Base-by-base conservation (phyloP, 1,140 invertebrate genomes). In the Chymomyza costata region DNA sequence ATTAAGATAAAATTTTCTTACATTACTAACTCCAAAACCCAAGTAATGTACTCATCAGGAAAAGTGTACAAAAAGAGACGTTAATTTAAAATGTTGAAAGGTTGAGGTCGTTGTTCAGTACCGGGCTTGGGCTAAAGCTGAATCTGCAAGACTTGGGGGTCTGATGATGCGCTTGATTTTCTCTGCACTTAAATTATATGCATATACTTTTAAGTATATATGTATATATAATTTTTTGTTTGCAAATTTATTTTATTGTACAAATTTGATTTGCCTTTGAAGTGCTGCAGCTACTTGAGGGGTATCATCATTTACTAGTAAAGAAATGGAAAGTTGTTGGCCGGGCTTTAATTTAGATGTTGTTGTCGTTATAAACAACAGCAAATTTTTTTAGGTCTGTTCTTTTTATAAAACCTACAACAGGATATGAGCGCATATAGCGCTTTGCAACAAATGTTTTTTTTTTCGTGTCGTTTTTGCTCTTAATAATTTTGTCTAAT, bases 171-270 rank as follows among this genome's bases (percentile, higher is more conserved):
- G 55, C 40, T 46, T 61, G 62, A 61, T 65, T 65, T 65, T 65
- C 62, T 56, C 58, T 51, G 52, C 47, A 52, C 38, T 58, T 62
- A 62, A 65, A 65, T 62, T 52, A 56, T 55, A 51, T 57, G 25
- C 25, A 6, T 5, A 6, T 28, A 28, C 25, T 34, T 6, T 32
- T 35, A 6, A 46, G 16, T 32, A 41, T 35, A 28, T 38, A n/a
- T 54, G 30, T 25, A 8, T 38, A 50, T 43, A 28, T 37, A 28
- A 19, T 40, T 54, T 19, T 11, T 6, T 37, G 15, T 28, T 13
- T 21, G 49, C 11, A 34, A n/a, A 34, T 34, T 10, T n/a, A 6
- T 5, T 25, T 25, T 25, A 8, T 5, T 25, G 21, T 25, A 5
- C 21, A 25, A 25, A 25, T 25, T 25, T 25, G 3, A 25, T 25